Conservation (phyloP, 2,797 vertebrate species). For the Myotis vivesi region DNA sequence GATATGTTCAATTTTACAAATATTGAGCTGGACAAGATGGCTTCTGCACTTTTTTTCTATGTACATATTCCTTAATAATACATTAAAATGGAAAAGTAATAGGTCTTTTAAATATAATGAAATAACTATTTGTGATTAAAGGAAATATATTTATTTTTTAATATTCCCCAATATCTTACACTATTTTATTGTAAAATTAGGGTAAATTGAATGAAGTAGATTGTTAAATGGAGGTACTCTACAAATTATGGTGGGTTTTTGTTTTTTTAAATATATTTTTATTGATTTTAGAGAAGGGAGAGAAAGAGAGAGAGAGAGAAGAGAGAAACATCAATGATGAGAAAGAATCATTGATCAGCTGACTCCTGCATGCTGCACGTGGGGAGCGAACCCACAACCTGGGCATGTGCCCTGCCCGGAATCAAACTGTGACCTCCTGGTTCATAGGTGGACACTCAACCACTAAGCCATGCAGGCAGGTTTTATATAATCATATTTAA, state of each 20-base stretch:
- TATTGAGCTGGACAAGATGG: not conserved
- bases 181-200: not conserved
- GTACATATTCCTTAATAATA: not conserved
- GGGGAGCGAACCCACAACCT: no score
- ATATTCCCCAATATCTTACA: not conserved
- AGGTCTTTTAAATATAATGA: not conserved
- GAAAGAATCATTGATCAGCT: no score
- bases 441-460: no score
- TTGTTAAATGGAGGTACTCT: not conserved
- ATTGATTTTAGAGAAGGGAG: no score
- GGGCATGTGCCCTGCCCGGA: no score
- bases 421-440: no score
- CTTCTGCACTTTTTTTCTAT: not conserved
- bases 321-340: no score
- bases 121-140: not conserved
- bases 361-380: no score
- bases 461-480: no score
- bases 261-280: no score
- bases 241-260: not conserved
- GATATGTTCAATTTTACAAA: not conserved
- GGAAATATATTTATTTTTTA: slow-evolving; percentile 4
- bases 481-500: slow-evolving; percentile 23
- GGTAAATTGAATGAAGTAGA: not conserved
- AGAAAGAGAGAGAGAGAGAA: no score
- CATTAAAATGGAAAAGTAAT: not conserved